Base-by-base conservation (phyloP, 2,113 vertebrate species). In the Solea senegalensis region DNA sequence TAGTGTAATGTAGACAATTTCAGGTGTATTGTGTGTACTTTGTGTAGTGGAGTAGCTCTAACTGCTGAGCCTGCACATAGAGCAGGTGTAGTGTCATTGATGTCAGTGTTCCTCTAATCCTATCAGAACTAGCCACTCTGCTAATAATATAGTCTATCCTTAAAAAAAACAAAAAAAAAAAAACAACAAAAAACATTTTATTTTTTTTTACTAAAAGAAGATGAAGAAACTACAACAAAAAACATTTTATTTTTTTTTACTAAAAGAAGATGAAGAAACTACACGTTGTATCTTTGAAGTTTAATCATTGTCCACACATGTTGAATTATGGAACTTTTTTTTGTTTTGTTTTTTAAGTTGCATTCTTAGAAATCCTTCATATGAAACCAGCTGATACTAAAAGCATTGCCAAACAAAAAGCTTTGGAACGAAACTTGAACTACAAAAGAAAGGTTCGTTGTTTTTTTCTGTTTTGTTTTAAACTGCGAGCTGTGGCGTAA, bases 391-490 rank as follows among this genome's bases (percentile, higher is more conserved):
- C 76, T 89, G 83, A 86, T 89, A 80, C 87, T 85, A 87, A 87
- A 89, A 74, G 59, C 77, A 84, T 92, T 92, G 88, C 87, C 86
- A 94, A 92, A 94, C 86, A 84, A 90, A 87, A 91, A 88, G 76
- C 86, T 92, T 90, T 92, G 90, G 90, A 90, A 83, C 39, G 74
- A 93, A 92, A 93, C 92, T 93, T 93, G 91, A 93, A 93, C 74
- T 81, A 72, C 74, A 86, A 77, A 77, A 68, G 73, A 86, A 86
- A 63, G 85, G 58, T 85, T 65, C 12, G 52, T 88, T 90, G 87
- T 87, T 72, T 21, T 21, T 21, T 21, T 21, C 21, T 21, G 21
- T 21, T 21, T 21, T 21, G 21, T 21, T 21, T 21, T 21, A 21
- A 21, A 73, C 72, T 65, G 77, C 49, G 69, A 75, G 63, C 60